These are phyloP conservation scores for Silurus lanzhouensis DNA, from an alignment of 2,797 vertebrate species.

Conservation along the genomic window DNA sequence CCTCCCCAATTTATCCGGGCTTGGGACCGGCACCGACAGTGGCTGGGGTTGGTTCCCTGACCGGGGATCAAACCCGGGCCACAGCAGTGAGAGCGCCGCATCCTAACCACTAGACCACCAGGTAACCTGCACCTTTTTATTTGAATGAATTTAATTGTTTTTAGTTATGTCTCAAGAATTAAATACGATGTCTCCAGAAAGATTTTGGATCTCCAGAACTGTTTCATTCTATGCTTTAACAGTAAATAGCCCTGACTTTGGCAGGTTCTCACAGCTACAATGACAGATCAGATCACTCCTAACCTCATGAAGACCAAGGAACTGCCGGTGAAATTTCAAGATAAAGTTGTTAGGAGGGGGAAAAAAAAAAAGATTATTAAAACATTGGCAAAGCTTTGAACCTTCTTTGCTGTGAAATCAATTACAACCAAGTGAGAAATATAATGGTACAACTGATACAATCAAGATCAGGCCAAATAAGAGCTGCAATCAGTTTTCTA, in stretches of 20 bases:
- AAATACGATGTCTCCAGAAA: too few species aligned
- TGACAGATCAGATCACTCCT: not conserved
- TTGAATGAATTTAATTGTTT: not conserved
- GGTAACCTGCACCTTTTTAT: not conserved
- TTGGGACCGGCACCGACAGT: too few species aligned
- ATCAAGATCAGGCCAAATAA: not conserved
- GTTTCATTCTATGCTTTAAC: not conserved
- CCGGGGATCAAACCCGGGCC: too few species aligned
- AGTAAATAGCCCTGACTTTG: slow-evolving; percentile 3
- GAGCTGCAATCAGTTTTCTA: not conserved
- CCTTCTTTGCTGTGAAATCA: not conserved
- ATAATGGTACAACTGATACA: not conserved
- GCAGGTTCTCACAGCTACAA: not conserved
- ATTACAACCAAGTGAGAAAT: not conserved
- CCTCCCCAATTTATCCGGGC: too few species aligned
- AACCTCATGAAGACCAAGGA: not conserved
- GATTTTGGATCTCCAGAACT: not conserved
- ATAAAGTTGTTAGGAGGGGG: not conserved
- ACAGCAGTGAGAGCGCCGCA: too few species aligned
- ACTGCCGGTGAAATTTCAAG: not conserved
- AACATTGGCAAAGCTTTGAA: not conserved
- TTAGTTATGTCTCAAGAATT: not conserved
- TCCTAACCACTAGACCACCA: too few species aligned
- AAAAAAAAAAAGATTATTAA: not conserved
- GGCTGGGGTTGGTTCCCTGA: too few species aligned